Evolutionary conservation across 2,888 invertebrate species (phyloP).

Genomic region (Lathronympha strigana): DNA sequence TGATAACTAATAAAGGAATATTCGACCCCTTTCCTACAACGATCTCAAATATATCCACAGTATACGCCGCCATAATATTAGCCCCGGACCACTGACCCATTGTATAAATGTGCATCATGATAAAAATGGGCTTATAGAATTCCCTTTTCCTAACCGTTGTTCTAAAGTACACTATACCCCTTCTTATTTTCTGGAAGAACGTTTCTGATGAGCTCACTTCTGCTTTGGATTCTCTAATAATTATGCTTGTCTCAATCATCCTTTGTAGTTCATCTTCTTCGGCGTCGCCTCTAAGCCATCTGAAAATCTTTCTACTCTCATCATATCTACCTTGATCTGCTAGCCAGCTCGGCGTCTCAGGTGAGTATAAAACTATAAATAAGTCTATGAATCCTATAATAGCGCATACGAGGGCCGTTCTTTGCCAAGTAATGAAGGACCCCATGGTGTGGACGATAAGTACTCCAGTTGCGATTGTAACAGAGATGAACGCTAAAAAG

Average conservation of each 20-base stretch:
- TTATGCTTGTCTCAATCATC: constrained; percentile 62
- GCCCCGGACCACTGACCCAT: constrained; percentile 63
- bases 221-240: constrained; percentile 55
- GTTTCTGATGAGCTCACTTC: constrained; percentile 46
- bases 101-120: constrained; percentile 63
- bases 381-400: constrained; percentile 71
- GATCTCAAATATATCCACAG: constrained; percentile 56
- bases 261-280: constrained; percentile 66
- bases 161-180: constrained; percentile 47
- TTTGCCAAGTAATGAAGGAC: constrained; percentile 80
- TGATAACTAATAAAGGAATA: constrained; percentile 55
- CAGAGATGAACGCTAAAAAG: constrained; percentile 80
- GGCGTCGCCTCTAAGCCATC: constrained; percentile 79
- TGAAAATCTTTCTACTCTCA: constrained; percentile 79
- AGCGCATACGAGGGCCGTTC: constrained; percentile 74
- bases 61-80: constrained; percentile 59
- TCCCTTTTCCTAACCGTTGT: constrained; percentile 57
- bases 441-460: constrained; percentile 84
- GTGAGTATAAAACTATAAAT: constrained; percentile 62
- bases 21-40: constrained; percentile 57
- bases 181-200: constrained; percentile 44
- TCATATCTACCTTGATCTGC: constrained; percentile 78
- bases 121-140: constrained; percentile 65
- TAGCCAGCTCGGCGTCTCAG: constrained; percentile 87
- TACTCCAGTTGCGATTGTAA: constrained; percentile 83